These are phyloP conservation scores for Macrocentrus cingulum DNA, from an alignment of 1,140 invertebrate species.

Conservation along the genomic window DNA sequence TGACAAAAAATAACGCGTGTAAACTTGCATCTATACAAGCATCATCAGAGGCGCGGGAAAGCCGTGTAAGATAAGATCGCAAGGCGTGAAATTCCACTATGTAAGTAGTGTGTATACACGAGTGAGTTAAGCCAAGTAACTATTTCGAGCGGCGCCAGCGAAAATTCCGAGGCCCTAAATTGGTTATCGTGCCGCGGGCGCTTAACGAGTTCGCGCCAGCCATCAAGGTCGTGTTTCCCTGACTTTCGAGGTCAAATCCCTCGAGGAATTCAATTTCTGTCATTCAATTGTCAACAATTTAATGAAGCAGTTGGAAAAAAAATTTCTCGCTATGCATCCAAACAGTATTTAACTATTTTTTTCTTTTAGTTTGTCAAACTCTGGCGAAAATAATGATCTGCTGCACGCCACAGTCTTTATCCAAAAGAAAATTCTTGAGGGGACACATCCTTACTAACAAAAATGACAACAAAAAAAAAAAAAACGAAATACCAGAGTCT, in stretches of 20 bases:
- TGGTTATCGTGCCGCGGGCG: slow-evolving; percentile 48
- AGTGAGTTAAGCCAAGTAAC: slow-evolving; percentile 32
- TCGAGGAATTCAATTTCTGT: not conserved
- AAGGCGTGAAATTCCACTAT: slow-evolving; percentile 4
- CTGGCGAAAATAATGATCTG: not conserved
- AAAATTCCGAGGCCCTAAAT: slow-evolving; percentile 56
- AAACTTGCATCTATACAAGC: no score
- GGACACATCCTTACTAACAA: no score
- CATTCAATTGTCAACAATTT: no score
- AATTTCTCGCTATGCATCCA: no score
- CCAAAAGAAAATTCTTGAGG: not conserved
- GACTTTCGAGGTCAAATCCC: not conserved
- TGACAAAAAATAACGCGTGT: no score
- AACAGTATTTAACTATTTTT: no score
- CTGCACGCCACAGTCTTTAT: no score
- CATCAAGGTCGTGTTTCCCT: slow-evolving; percentile 42
- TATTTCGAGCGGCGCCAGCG: slow-evolving; percentile 51
- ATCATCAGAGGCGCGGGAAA: no score
- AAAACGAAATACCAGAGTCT: not conserved
- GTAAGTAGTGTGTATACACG: not conserved
- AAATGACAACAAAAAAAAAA: no score
- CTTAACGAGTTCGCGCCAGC: slow-evolving; percentile 41
- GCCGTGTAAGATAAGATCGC: not conserved
- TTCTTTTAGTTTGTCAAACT: not conserved
- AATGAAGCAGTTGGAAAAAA: no score